A percentile compares a stretch with the other conserved stretches of the same genome.
phyloP scores from a whole-genome alignment of 2,113 vertebrate species.

The Grammomys dolichurus region DNA sequence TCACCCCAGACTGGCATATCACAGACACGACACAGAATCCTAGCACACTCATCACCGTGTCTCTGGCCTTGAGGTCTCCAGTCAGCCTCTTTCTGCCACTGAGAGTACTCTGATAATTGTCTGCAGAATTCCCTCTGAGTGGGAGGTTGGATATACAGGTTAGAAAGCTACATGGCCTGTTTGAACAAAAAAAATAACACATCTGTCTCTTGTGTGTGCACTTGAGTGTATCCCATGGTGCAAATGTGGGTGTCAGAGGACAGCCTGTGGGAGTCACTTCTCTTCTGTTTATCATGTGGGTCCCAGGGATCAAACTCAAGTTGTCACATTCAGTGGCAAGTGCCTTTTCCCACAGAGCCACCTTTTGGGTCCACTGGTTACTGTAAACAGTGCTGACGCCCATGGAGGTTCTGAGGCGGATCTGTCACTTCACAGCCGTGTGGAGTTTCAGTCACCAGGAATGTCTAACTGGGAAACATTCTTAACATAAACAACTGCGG shows the following conservation, averaged over 20 bases:
- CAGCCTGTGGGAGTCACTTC: not conserved
- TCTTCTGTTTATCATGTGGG: not conserved
- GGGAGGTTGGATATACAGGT: not conserved
- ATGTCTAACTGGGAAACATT: not conserved
- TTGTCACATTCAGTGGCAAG: not conserved
- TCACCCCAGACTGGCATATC: not conserved
- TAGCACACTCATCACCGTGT: not conserved
- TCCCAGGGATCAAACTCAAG: not conserved
- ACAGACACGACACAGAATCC: not conserved
- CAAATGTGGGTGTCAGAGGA: not conserved
- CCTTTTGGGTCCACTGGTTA: not conserved
- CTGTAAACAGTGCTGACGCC: not conserved
- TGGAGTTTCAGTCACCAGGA: not conserved
- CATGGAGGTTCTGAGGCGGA: not conserved
- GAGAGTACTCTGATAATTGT: not conserved
- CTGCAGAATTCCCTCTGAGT: not conserved
- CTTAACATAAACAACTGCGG: slow-evolving; percentile 10
- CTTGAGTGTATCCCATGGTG: not conserved
- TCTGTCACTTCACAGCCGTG: slow-evolving; percentile 1
- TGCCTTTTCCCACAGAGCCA: not conserved
- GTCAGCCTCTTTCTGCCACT: not conserved
- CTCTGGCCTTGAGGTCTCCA: not conserved
- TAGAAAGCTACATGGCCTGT: not conserved
- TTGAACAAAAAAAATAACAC: not conserved
- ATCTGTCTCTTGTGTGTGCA: not conserved